These are phyloP conservation scores for Andrena minutula DNA, from an alignment of 2,888 invertebrate genomes.

Conservation along the genomic window DNA sequence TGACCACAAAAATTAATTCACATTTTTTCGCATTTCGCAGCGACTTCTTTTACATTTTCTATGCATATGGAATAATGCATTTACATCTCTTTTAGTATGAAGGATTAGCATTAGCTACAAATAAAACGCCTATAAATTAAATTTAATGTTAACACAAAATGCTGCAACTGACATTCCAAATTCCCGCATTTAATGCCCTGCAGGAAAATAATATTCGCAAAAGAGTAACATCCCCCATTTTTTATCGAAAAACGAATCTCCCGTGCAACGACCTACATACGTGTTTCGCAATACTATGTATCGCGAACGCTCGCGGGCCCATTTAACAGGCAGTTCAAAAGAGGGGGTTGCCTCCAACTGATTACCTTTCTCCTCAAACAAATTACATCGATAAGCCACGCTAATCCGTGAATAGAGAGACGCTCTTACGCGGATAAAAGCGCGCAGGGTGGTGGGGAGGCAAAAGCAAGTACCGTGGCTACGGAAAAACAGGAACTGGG, in stretches of 20 bases:
- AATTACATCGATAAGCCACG: slow-evolving; percentile 61
- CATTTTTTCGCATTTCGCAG: too few species aligned
- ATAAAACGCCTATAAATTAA: too few species aligned
- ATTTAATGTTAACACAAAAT: too few species aligned
- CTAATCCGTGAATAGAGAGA: slow-evolving; percentile 57
- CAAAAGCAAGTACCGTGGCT: slow-evolving; percentile 47
- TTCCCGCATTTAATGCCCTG: too few species aligned
- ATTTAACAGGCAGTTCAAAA: slow-evolving; percentile 27
- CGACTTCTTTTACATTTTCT: too few species aligned
- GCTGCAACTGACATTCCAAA: too few species aligned
- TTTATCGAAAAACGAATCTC: not conserved
- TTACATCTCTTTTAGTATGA: too few species aligned
- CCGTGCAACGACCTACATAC: not conserved
- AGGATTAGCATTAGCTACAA: too few species aligned
- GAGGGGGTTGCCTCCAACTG: slow-evolving; percentile 33
- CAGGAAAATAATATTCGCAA: not conserved
- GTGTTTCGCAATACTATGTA: not conserved
- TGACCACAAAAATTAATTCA: too few species aligned
- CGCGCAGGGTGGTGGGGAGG: slow-evolving; percentile 1
- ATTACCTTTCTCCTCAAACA: slow-evolving; percentile 56
- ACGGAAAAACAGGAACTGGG: slow-evolving; percentile 58
- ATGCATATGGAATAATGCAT: too few species aligned
- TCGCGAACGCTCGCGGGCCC: slow-evolving; percentile 7
- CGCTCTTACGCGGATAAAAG: slow-evolving; percentile 49
- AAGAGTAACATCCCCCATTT: not conserved